phyloP scores from a whole-genome alignment of 2,888 invertebrate species.

The Aelia acuminata region DNA sequence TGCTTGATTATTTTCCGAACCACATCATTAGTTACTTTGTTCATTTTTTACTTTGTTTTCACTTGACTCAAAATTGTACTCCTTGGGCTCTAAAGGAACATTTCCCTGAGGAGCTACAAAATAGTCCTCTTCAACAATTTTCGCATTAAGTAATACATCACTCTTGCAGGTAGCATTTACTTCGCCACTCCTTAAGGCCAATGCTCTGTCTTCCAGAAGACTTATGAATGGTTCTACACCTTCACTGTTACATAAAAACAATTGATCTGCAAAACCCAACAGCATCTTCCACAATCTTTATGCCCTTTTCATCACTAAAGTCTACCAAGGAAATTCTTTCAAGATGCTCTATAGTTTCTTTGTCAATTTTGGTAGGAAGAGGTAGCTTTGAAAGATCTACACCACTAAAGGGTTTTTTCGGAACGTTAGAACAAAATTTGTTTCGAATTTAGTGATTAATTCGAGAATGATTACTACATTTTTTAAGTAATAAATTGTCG shows the following conservation, averaged over 20 bases:
- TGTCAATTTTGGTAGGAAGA: constrained; percentile 68
- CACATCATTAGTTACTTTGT: constrained; percentile 15
- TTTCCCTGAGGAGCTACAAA: constrained; percentile 93
- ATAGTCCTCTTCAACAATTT: constrained; percentile 86
- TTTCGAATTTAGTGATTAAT: not conserved
- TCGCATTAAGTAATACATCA: constrained; percentile 82
- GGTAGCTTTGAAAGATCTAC: constrained; percentile 46
- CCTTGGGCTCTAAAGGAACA: constrained; percentile 75
- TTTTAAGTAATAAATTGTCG: not conserved
- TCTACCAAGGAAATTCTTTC: constrained; percentile 90
- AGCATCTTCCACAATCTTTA: constrained; percentile 83
- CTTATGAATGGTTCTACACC: constrained; percentile 83
- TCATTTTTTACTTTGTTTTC: constrained; percentile 46
- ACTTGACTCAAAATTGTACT: constrained; percentile 56
- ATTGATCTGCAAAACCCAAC: constrained; percentile 87
- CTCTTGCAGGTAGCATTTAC: constrained; percentile 79
- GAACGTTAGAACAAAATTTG: constrained; percentile 41
- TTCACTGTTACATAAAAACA: constrained; percentile 80
- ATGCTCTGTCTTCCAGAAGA: constrained; percentile 82
- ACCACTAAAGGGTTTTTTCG: not conserved
- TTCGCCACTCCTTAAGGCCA: constrained; percentile 79
- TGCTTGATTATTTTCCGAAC: constrained; percentile 66
- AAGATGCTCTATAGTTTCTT: constrained; percentile 79
- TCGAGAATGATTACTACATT: not conserved
- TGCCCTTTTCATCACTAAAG: constrained; percentile 80